Evolutionary conservation across 1,140 invertebrate species (phyloP), one percentile per base, ranked within the genome.

Genomic region (Phthorimaea operculella): DNA sequence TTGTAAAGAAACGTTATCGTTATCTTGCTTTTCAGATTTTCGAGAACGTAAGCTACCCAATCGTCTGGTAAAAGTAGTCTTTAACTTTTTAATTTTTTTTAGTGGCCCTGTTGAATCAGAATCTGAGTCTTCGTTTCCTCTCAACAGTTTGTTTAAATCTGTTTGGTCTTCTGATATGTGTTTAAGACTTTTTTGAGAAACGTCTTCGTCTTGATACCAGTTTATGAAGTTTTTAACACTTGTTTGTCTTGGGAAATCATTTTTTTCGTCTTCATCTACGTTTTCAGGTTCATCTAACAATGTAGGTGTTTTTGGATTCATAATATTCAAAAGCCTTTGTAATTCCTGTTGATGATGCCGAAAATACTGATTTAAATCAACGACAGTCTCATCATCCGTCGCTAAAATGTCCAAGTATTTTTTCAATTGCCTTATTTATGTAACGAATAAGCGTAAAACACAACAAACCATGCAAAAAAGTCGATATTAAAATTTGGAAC

Each of bases 381-480:
- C 70, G 0, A 74, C 67, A 44, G 60, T 82, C 17, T 83, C 80
- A 48, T 81, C 76, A 33, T 83, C 82, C 5, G 76, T 79, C 61
- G 82, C 79, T 67, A 87, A 80, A 81, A 87, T 86, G 74, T 86
- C 84, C 68, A 87, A 80, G 63, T 82, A 86, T 55, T 86, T 84
- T 76, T 79, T 85, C 68, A 86, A 72, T 70, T 87, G 83, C 71
- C 85, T 87, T 70, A n/a, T 52, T 52, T 52, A 51, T 66, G 68
- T 64, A 66, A 54, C 56, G 55, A 63, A 48, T 58, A 68, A 69
- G 63, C 55, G 62, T 50, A 55, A 54, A 64, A 74, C 74, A 76
- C 69, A 59, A 74, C 74, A 83, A 83, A 85, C 83, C 82, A 85
- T 85, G 82, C 82, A 83, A 78, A 81, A 77, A 61, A 65, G 21